Conservation (phyloP, 2,113 vertebrate species). For the Otolemur garnettii region DNA sequence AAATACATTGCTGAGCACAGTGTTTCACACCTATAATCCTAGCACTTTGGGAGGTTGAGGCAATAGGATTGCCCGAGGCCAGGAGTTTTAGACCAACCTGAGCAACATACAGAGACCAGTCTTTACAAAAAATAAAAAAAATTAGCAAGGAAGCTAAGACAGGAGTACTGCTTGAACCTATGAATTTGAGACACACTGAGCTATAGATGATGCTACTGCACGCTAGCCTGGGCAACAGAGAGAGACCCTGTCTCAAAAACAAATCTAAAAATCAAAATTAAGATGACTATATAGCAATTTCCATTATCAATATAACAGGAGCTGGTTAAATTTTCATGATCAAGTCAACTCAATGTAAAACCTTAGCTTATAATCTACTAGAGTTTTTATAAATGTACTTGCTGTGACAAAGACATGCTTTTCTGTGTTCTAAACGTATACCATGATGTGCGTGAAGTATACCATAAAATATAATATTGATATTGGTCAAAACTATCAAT, state of each 20-base stretch:
- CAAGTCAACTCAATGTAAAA: background rate
- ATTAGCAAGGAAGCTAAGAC: too few species aligned
- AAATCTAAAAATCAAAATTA: background rate
- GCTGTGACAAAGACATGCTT: background rate
- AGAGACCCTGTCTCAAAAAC: background rate
- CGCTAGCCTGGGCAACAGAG: background rate
- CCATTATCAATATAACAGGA: background rate
- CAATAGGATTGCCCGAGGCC: background rate
- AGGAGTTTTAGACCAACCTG: background rate
- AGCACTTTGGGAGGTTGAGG: background rate
- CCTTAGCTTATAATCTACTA: background rate
- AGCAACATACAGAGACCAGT: too few species aligned
- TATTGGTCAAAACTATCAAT: background rate
- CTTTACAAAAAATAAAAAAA: too few species aligned
- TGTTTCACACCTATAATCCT: background rate
- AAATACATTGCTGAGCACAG: background rate
- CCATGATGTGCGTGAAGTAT: background rate
- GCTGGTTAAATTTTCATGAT: conserved; percentile 36
- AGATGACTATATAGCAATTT: background rate
- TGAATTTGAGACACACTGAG: background rate
- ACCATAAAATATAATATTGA: background rate
- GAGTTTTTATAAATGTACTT: background rate
- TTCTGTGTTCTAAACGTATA: background rate
- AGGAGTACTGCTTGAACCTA: background rate
- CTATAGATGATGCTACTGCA: too few species aligned